Percentiles rank a stretch among this genome's conserved stretches.
These are phyloP conservation scores for Azemiops feae DNA, from an alignment of 2,113 vertebrate genomes.

Conservation along the genomic window DNA sequence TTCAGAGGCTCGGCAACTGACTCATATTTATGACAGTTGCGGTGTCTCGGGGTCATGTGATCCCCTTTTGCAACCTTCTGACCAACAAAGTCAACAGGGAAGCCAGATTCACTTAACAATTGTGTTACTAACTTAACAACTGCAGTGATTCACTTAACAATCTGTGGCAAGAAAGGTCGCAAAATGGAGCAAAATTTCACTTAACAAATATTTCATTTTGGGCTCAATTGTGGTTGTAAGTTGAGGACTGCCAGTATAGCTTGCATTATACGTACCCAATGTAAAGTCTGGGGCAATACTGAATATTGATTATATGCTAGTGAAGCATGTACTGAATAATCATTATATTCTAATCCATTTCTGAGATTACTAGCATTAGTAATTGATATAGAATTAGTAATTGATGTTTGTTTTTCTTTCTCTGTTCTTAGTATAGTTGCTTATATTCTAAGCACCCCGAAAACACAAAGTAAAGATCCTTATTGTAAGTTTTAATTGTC, in stretches of 20 bases:
- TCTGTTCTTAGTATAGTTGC: slow-evolving; percentile 63
- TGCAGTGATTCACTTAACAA: neutral
- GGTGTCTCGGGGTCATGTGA: neutral
- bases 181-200: neutral
- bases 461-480: slow-evolving; percentile 64
- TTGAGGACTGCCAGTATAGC: neutral
- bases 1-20: neutral
- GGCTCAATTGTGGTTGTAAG: neutral
- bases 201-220: neutral
- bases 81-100: neutral
- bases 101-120: neutral
- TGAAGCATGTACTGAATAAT: slow-evolving; percentile 40
- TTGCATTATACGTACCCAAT: neutral
- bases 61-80: neutral
- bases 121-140: neutral
- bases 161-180: neutral
- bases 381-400: slow-evolving; percentile 29
- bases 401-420: slow-evolving; percentile 40
- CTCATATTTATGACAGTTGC: too few species aligned
- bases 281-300: neutral
- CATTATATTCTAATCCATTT: slow-evolving; percentile 55
- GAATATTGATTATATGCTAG: slow-evolving; percentile 33
- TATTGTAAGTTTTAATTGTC: slow-evolving; percentile 62
- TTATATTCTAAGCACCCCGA: slow-evolving; percentile 53
- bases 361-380: slow-evolving; percentile 52